These are phyloP conservation scores for Psittacula derbiana DNA, from an alignment of 2,797 vertebrate genomes.

Conservation along the genomic window DNA sequence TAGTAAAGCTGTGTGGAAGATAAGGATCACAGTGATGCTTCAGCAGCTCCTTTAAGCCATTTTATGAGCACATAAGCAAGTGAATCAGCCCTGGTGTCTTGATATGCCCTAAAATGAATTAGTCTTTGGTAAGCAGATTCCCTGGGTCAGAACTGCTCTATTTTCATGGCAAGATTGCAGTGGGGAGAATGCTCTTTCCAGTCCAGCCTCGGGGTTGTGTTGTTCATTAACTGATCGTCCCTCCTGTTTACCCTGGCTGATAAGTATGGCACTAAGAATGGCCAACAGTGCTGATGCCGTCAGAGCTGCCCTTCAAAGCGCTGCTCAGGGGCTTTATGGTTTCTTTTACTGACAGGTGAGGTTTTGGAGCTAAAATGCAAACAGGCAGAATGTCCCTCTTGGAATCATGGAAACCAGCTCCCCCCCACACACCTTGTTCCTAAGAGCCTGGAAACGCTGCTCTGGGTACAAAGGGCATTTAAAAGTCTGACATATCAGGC, in stretches of 20 bases:
- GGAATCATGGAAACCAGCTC: neutral
- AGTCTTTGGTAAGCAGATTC: neutral
- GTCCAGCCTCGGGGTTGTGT: slow-evolving; percentile 23
- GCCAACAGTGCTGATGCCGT: slow-evolving; percentile 22
- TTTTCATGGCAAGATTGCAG: slow-evolving; percentile 20
- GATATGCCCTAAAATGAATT: neutral
- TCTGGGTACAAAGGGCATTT: slow-evolving; percentile 33
- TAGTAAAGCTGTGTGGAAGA: neutral
- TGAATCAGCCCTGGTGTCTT: slow-evolving; percentile 41
- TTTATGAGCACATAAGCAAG: neutral
- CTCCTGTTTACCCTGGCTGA: slow-evolving; percentile 48
- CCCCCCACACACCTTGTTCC: neutral
- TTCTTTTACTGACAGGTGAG: slow-evolving; percentile 2
- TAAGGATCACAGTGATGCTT: slow-evolving; percentile 20
- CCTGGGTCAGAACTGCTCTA: neutral
- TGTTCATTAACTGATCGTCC: slow-evolving; percentile 58
- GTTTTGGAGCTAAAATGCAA: neutral
- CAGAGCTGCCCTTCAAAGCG: slow-evolving; percentile 36
- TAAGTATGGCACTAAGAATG: neutral
- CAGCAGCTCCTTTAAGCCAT: neutral
- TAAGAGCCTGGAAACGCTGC: slow-evolving; percentile 1
- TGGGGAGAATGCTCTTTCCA: neutral
- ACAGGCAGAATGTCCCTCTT: neutral
- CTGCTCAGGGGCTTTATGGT: neutral
- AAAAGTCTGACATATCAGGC: slow-evolving; percentile 24